Base-by-base conservation (phyloP, 2,888 invertebrate genomes). In the Cephus nigrinus region DNA sequence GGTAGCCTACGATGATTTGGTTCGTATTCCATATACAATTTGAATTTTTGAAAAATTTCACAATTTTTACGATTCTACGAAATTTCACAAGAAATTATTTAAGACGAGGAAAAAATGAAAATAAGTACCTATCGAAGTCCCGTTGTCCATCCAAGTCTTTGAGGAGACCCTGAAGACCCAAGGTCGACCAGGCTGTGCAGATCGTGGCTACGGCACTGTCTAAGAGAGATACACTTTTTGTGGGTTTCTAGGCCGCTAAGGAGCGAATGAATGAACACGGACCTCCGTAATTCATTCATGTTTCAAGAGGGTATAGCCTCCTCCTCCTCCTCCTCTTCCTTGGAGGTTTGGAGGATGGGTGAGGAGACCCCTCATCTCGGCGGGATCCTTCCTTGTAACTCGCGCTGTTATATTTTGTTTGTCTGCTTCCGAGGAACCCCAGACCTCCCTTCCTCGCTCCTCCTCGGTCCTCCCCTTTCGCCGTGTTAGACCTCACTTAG, bases 231-330 rank as follows among this genome's bases (percentile, higher is more conserved):
- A 86, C 83, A 87, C 84, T 90, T 90, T 90, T 90, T 55, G 40
- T 55, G 86, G 90, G 89, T 90, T 89, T 90, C 89, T 90, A 90
- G 90, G 88, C 86, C 89, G 86, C 85, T 86, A 86, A 89, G 87
- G 86, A 89, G 86, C 86, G 89, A 90, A 90, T 90, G 90, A 90
- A 90, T 90, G 90, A 90, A 89, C 88, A 83, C 86, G 86, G 85
- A 89, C 87, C 86, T 89, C 87, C 85, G 89, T 90, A 90, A 90
- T 90, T 90, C 90, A 90, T 90, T 90, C 90, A 89, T 89, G 90
- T 86, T 86, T 87, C 85, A 86, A 88, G 89, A 88, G 85, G 86
- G 83, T 86, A 87, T 83, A 86, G 83, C 85, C 82, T 82, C 80
- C 77, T 79, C 76, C 80, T 81, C 35, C 81, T 82, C 80, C 11